A percentile compares a stretch with the other conserved stretches of the same genome.
Conservation (phyloP, 2,888 invertebrate genomes). For the Himalopsyche kuldschensis region DNA sequence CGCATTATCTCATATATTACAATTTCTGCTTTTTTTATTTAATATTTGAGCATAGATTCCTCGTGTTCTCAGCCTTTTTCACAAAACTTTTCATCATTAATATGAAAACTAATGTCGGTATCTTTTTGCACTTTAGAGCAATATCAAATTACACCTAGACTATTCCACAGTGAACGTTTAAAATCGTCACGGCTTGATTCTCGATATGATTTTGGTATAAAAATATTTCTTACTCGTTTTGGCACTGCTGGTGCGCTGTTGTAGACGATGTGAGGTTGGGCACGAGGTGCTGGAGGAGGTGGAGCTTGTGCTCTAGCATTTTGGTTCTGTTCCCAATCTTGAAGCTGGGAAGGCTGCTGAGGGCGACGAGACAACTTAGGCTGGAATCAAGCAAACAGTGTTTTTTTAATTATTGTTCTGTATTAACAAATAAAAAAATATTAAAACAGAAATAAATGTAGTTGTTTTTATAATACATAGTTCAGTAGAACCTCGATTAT, state of each 20-base stretch:
- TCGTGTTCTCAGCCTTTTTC: too few species aligned
- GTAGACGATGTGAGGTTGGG: conserved; percentile 40
- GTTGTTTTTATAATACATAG: background rate
- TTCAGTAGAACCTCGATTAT: too few species aligned
- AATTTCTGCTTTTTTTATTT: too few species aligned
- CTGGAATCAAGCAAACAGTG: background rate
- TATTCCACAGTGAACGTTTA: too few species aligned
- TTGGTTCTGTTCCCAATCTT: conserved; percentile 35
- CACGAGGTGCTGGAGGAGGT: conserved; percentile 45
- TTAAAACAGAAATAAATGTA: background rate
- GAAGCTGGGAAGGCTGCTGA: conserved; percentile 43
- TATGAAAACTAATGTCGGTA: too few species aligned
- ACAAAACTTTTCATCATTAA: too few species aligned
- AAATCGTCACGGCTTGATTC: too few species aligned
- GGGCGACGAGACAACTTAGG: conserved; percentile 23
- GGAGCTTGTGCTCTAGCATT: conserved; percentile 40
- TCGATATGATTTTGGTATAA: too few species aligned
- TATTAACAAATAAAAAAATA: background rate
- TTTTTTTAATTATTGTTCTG: background rate
- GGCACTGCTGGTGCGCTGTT: conserved; percentile 38
- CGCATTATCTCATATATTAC: too few species aligned
- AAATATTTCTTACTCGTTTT: conserved; percentile 32
- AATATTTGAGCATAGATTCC: too few species aligned
- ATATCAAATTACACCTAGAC: too few species aligned
- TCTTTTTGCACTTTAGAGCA: too few species aligned